Evolutionary conservation across 1,140 invertebrate species (phyloP).

Genomic region (Leptonema lineaticorne): DNA sequence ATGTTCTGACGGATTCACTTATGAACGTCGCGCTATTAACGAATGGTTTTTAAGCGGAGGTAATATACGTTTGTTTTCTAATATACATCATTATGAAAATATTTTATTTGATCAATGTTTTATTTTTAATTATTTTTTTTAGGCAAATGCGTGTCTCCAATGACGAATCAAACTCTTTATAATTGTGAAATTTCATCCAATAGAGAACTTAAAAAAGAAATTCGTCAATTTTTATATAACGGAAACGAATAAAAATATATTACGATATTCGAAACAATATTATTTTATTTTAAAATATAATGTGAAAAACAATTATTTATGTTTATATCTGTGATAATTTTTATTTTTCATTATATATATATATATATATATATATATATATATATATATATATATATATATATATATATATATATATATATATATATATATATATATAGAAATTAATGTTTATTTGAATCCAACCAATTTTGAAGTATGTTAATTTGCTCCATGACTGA

Average conservation of each 20-base stretch:
- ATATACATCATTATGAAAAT: background rate
- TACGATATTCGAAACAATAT: too few species aligned
- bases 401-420: too few species aligned
- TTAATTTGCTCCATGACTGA: constrained; percentile 48
- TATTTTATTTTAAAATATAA: too few species aligned
- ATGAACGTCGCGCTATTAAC: constrained; percentile 72
- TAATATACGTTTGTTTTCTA: background rate
- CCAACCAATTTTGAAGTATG: constrained; percentile 26
- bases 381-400: too few species aligned
- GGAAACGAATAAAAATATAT: too few species aligned
- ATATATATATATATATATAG: too few species aligned
- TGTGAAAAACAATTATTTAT: too few species aligned
- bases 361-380: too few species aligned
- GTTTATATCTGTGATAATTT: background rate
- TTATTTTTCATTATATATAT: background rate
- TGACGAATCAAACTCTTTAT: constrained; percentile 37
- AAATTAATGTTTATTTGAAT: background rate
- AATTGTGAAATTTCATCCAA: constrained; percentile 30
- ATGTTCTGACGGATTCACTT: constrained; percentile 77
- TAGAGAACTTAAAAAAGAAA: constrained; percentile 22
- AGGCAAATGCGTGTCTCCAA: constrained; percentile 39
- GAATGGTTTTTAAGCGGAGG: constrained; percentile 63
- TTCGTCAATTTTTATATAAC: constrained; percentile 25
- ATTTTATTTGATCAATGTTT: background rate
- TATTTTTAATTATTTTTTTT: background rate